A percentile compares a stretch with the other conserved stretches of the same genome.
Evolutionary conservation across 2,113 vertebrate genomes (phyloP).

Genomic region (Erpornis zantholeuca): DNA sequence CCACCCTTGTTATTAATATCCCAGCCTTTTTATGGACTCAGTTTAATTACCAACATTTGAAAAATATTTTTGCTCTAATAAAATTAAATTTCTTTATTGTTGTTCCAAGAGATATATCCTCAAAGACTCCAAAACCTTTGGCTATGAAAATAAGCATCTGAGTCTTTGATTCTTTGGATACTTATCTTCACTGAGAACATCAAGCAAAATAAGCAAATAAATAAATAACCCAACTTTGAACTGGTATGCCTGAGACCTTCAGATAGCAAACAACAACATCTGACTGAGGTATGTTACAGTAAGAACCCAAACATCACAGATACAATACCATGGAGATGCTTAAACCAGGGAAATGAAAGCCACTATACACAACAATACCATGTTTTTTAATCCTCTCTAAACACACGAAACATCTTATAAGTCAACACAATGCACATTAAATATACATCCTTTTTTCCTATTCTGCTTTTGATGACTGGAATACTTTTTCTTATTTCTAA

Average conservation of each 20-base stretch:
- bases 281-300: neutral
- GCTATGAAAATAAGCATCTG: neutral
- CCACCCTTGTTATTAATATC: neutral
- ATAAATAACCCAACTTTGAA: neutral
- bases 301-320: neutral
- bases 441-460: neutral
- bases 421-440: neutral
- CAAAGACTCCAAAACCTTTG: neutral
- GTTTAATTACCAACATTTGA: neutral
- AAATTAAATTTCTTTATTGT: conserved; percentile 1
- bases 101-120: conserved; percentile 12
- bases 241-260: neutral
- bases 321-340: neutral
- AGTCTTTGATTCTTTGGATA: neutral
- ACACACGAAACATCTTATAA: neutral
- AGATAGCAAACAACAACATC: neutral
- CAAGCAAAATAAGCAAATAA: neutral
- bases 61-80: neutral
- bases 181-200: neutral
- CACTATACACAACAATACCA: neutral
- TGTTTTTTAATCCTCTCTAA: neutral
- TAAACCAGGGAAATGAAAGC: neutral
- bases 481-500: neutral
- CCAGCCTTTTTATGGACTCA: neutral
- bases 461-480: neutral